A percentile compares a stretch with the other conserved stretches of the same genome.
Conservation (phyloP, 2,888 invertebrate genomes). For the Drosophila vallismaia region DNA sequence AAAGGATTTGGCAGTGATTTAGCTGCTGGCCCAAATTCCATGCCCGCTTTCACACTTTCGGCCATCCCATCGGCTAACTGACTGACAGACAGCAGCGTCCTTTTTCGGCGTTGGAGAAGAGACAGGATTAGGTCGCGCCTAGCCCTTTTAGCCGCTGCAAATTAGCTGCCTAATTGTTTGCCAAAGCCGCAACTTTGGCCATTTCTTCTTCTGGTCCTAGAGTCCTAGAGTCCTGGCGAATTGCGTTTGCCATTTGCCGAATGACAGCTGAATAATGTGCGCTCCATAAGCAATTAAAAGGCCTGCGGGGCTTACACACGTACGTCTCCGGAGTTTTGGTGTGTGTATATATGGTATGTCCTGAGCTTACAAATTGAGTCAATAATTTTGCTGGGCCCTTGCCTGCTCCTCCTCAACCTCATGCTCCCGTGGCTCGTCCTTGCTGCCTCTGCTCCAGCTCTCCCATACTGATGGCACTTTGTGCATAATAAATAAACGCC, state of each 20-base stretch:
- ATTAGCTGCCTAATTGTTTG: slow-evolving; percentile 80
- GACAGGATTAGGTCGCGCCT: slow-evolving; percentile 67
- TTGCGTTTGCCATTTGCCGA: slow-evolving; percentile 56
- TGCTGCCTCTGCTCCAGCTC: slow-evolving; percentile 34
- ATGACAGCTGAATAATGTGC: slow-evolving; percentile 78
- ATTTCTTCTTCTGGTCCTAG: slow-evolving; percentile 50
- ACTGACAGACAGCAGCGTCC: slow-evolving; percentile 37
- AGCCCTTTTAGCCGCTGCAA: slow-evolving; percentile 57
- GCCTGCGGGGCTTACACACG: slow-evolving; percentile 65
- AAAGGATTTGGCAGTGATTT: slow-evolving; percentile 77
- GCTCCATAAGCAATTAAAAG: slow-evolving; percentile 78
- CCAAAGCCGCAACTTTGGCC: slow-evolving; percentile 75
- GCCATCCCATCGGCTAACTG: slow-evolving; percentile 6
- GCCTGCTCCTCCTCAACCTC: slow-evolving; percentile 6
- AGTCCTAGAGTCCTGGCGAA: background rate
- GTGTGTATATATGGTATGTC: slow-evolving; percentile 27
- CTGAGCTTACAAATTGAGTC: slow-evolving; percentile 72
- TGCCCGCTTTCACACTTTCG: slow-evolving; percentile 13
- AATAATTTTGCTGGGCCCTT: slow-evolving; percentile 62
- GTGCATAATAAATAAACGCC: slow-evolving; percentile 79
- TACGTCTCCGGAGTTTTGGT: slow-evolving; percentile 16
- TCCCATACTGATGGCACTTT: slow-evolving; percentile 65
- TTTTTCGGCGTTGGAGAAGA: slow-evolving; percentile 14
- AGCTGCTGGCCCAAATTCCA: slow-evolving; percentile 66
- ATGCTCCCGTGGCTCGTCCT: slow-evolving; percentile 1